Evolutionary conservation across 2,797 vertebrate genomes (phyloP).

Genomic region (Cirrhinus mrigala): DNA sequence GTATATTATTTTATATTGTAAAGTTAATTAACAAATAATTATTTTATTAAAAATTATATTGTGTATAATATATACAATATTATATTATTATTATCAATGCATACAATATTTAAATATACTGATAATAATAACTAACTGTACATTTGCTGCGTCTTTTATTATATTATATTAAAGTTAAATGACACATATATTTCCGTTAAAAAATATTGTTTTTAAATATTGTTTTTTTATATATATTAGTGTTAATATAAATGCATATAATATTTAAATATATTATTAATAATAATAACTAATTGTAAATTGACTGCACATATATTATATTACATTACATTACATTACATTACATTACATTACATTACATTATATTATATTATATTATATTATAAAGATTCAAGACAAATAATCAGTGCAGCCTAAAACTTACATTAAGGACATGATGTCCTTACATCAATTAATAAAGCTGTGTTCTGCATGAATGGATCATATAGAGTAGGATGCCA

Average conservation of each 20-base stretch:
- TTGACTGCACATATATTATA: background rate
- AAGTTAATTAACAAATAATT: background rate
- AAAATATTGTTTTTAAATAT: no score
- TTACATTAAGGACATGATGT: background rate
- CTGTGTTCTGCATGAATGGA: no score
- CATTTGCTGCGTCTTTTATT: background rate
- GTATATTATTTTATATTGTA: background rate
- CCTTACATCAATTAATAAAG: no score
- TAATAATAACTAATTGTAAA: background rate
- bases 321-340: background rate
- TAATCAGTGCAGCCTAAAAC: background rate
- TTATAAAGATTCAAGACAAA: background rate
- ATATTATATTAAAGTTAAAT: background rate
- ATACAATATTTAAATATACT: background rate
- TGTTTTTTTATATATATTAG: no score
- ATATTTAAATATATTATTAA: background rate
- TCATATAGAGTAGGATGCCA: no score
- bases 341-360: background rate
- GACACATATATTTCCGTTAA: no score
- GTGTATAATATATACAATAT: background rate
- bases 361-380: no score
- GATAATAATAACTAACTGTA: background rate
- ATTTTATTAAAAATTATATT: background rate
- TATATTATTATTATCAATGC: background rate
- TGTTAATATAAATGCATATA: background rate